These are phyloP conservation scores for Drosophila antonietae DNA, from an alignment of 2,888 invertebrate species.

Conservation along the genomic window DNA sequence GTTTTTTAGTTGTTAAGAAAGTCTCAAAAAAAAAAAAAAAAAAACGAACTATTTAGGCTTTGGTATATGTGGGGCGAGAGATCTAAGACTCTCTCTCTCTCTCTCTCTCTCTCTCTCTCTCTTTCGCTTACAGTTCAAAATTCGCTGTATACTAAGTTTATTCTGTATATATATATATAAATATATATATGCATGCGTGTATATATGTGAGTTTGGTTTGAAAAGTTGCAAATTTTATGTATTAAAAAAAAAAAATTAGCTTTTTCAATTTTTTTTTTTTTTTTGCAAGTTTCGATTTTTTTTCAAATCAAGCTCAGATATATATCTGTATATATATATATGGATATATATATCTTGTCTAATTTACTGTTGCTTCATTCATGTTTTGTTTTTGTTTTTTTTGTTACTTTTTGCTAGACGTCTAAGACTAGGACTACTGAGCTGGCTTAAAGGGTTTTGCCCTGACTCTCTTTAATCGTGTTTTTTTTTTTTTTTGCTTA, in stretches of 20 bases:
- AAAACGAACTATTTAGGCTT: conserved; percentile 60
- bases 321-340: neutral
- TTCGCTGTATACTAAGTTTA: conserved; percentile 8
- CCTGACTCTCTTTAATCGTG: neutral
- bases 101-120: conserved; percentile 6
- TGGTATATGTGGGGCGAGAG: conserved; percentile 70
- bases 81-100: neutral
- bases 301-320: conserved; percentile 2
- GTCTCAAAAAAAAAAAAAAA: conserved; percentile 36
- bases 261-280: neutral
- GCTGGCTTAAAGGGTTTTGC: conserved; percentile 5
- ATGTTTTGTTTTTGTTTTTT: neutral
- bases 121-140: conserved; percentile 53
- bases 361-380: neutral
- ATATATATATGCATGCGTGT: neutral
- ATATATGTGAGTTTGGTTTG: neutral
- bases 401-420: conserved; percentile 6
- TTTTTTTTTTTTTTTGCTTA: neutral
- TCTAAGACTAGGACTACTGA: conserved; percentile 28
- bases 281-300: neutral
- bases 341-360: neutral
- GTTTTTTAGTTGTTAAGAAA: conserved; percentile 1
- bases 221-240: neutral
- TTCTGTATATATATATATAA: neutral
- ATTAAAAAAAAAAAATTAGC: neutral